Evolutionary conservation across 2,797 vertebrate species (phyloP), one percentile per base, ranked within the genome.

Genomic region (Kryptopterus vitreolus): DNA sequence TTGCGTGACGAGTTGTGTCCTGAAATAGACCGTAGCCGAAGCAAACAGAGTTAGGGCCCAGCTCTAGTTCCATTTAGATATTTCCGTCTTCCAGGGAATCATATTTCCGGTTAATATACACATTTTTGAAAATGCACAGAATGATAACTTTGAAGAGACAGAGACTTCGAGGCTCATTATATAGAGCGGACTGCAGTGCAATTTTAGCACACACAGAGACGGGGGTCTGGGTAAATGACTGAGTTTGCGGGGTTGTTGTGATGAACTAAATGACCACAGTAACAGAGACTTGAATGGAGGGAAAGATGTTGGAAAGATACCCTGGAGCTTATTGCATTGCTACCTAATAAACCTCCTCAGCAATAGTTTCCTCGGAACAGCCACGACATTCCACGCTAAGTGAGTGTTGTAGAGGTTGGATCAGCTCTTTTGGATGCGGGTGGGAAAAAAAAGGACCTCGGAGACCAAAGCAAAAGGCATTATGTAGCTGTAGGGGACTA

Each of bases 401-500:
- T 72, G 43, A 79, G 58, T 24, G 74, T 65, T 22, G 66, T 78
- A 71, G 62, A 59, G 31, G 26, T 66, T 79, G 79, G 77, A 72
- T 83, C 85, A 84, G 81, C 76, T 72, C 59, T 79, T 82, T 82
- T 24, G 66, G 50, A 73, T n/a, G n/a, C n/a, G n/a, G n/a, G n/a
- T n/a, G 52, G 1, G 3, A 38, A 43, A 43, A 55, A 59, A 82
- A 68, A 83, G 65, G 70, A 68, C 79, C 53, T 68, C 52, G 66
- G 62, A 76, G 81, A 83, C 53, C 80, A 59, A 65, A 75, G 33
- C 52, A 72, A 29, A 66, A 63, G 76, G 46, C 73, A 68, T 83
- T 71, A 69, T 81, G 82, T 75, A 80, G 65, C 79, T 80, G 82
- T 66, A 77, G 48, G 57, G 48, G 31, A 68, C 79, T 46, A 22